A percentile compares a stretch with the other conserved stretches of the same genome.
Conservation (phyloP, 2,797 vertebrate species). For the Allobates femoralis region DNA sequence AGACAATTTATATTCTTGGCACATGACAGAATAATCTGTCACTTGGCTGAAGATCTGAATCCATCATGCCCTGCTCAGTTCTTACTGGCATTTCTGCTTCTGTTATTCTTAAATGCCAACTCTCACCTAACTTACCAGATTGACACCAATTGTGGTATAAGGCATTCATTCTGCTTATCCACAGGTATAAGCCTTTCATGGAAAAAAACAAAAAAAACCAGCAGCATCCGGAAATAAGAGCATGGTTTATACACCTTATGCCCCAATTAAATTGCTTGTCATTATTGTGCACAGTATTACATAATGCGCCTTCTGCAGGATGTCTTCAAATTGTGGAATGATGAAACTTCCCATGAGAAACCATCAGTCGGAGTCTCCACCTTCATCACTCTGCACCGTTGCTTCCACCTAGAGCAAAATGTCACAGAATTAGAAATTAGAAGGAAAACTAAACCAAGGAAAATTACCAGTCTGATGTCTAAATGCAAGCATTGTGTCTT, state of each 20-base stretch:
- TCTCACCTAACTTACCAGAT: neutral
- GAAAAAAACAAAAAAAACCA: neutral
- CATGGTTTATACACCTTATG: too few species aligned
- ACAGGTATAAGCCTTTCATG: neutral
- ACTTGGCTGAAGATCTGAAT: neutral
- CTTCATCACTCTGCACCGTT: slow-evolving; percentile 44
- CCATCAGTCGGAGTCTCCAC: slow-evolving; percentile 39
- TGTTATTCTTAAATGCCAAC: neutral
- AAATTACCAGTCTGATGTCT: neutral
- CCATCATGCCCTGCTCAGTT: neutral
- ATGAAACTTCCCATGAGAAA: neutral
- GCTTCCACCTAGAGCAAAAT: slow-evolving; percentile 15
- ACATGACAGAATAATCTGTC: neutral
- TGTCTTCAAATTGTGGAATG: neutral
- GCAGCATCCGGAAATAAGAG: neutral
- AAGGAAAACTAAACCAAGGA: neutral
- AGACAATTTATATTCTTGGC: neutral
- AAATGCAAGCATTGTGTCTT: neutral
- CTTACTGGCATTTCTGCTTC: neutral
- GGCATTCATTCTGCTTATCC: neutral
- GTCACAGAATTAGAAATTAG: neutral
- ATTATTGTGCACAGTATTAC: neutral
- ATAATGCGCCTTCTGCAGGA: neutral
- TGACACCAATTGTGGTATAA: neutral
- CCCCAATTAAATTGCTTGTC: neutral